Base-by-base conservation (phyloP, 2,113 vertebrate species). In the Trinectes maculatus region DNA sequence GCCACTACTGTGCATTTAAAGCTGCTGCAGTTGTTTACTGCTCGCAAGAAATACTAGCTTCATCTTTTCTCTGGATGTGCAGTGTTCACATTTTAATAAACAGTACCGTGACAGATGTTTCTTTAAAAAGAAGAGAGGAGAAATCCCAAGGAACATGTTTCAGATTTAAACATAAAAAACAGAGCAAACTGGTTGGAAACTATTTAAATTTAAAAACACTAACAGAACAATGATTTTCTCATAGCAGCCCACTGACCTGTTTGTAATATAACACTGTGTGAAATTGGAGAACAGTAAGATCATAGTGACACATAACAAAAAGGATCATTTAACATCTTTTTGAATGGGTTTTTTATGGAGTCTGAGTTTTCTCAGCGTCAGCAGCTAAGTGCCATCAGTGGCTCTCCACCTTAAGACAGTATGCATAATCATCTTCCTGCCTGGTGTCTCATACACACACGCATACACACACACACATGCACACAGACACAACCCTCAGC, bases 371-470 rank as follows among this genome's bases (percentile, higher is more conserved):
- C 48, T 65, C 24, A n/a, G 9, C 43, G 21, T 61, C 51, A 33
- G 44, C 49, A 56, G 72, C 15, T 8, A 16, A 44, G 44, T 33
- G 18, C 19, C 18, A 58, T 29, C 21, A 39, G 37, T 54, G 22
- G 42, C 34, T 24, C 42, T 46, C 31, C 40, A 54, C 54, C 29
- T 33, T 19, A 19, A 52, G 57, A 34, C 52, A 12, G 51, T 52
- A 8, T 65, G 59, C 48, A 59, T 74, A 43, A 48, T 51, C 6
- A 31, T 60, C 24, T 34, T 18, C 39, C 25, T 54, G 33, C 33
- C 46, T 11, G 16, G 26, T 55, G 44, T 48, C 53, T 40, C 37
- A 39, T 15, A 16, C 37, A 39, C 37, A 39, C 37, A 39, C 37
- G 21, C 3, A 12, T 19, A 39, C 48, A 53, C 29, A 52, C 44